Percentiles rank a stretch among this genome's conserved stretches.
These are phyloP conservation scores for Ferrisia virgata DNA, from an alignment of 2,888 invertebrate genomes.

Conservation along the genomic window DNA sequence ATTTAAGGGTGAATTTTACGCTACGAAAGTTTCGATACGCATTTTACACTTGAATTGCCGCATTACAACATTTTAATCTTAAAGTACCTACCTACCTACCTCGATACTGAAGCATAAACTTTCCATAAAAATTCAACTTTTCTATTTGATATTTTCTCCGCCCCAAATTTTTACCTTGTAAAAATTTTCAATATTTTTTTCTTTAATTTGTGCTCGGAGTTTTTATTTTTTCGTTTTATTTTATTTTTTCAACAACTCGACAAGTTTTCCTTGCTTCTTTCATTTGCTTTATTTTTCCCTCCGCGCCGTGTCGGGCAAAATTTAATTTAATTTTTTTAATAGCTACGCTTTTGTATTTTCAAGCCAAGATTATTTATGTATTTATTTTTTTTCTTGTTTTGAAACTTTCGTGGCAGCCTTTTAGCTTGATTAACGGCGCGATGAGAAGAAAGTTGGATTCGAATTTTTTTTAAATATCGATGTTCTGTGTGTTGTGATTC, in stretches of 20 bases:
- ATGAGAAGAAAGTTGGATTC: neutral
- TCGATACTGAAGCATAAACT: neutral
- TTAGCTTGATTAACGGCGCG: neutral
- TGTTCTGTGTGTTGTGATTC: too few relatives aligned
- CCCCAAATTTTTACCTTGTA: neutral
- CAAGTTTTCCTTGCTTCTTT: neutral
- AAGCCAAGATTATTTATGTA: neutral
- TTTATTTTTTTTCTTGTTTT: too few relatives aligned
- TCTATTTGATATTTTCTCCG: neutral
- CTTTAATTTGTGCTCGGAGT: neutral
- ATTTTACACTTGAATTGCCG: slow-evolving; percentile 5
- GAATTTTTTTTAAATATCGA: neutral
- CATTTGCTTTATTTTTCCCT: neutral
- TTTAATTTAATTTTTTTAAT: neutral
- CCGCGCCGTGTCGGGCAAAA: neutral
- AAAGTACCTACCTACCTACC: neutral
- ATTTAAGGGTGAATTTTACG: slow-evolving; percentile 9
- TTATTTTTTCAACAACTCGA: neutral
- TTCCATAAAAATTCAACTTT: neutral
- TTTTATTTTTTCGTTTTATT: neutral
- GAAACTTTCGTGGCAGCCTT: neutral
- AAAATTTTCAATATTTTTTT: neutral
- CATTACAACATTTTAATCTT: slow-evolving; percentile 2
- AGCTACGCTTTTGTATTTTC: neutral
- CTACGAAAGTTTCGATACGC: neutral